Conservation (phyloP, 2,797 vertebrate species). For the Yasuhikotakia modesta region DNA sequence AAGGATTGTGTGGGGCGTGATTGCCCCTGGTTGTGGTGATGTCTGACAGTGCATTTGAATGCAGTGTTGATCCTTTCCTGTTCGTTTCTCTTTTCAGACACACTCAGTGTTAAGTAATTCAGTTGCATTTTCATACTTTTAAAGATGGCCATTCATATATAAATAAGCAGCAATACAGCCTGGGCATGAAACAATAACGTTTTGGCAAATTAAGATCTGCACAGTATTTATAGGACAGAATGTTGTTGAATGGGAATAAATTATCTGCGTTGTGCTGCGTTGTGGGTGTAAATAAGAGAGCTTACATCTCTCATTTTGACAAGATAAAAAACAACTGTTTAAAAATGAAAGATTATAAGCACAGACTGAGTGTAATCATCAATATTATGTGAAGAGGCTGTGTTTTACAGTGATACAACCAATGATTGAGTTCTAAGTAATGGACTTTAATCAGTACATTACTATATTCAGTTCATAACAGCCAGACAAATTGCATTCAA, state of each 20-base stretch:
- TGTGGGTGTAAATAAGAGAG: conserved; percentile 24
- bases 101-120: conserved; percentile 66
- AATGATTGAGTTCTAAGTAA: neutral
- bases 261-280: conserved; percentile 9
- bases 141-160: conserved; percentile 60
- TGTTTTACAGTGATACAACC: neutral
- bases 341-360: conserved; percentile 15
- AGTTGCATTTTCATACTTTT: conserved; percentile 61
- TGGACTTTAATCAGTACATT: conserved; percentile 9
- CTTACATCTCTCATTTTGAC: conserved; percentile 21
- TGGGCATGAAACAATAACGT: conserved; percentile 11
- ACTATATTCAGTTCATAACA: neutral
- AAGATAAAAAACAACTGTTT: conserved; percentile 3
- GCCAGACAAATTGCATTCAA: neutral
- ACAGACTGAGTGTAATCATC: conserved; percentile 22
- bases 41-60: too few relatives aligned
- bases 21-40: too few relatives aligned
- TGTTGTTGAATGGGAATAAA: conserved; percentile 19
- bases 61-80: too few relatives aligned
- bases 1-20: too few relatives aligned
- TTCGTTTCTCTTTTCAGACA: neutral
- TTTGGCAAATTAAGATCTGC: conserved; percentile 17
- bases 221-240: neutral
- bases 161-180: conserved; percentile 46
- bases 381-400: conserved; percentile 19